These are phyloP conservation scores for Heliconius aoede DNA, from an alignment of 2,888 invertebrate genomes.

Conservation along the genomic window DNA sequence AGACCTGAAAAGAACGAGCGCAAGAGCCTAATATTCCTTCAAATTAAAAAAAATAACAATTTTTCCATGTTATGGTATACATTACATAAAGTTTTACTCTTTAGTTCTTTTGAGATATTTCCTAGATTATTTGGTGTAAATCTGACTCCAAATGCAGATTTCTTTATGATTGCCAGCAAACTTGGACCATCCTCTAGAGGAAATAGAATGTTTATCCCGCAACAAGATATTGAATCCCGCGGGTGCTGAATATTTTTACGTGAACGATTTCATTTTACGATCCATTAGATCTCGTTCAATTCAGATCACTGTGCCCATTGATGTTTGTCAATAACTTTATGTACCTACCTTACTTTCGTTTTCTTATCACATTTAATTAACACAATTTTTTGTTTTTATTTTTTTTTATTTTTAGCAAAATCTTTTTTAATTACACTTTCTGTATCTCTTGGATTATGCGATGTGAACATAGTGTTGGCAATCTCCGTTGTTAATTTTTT, in stretches of 20 bases:
- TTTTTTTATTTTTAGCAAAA: neutral
- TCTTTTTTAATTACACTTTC: no score
- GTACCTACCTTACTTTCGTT: constrained; percentile 24
- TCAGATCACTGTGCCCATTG: constrained; percentile 49
- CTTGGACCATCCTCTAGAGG: constrained; percentile 45
- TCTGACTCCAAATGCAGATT: neutral
- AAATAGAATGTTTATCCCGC: constrained; percentile 62
- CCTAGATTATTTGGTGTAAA: neutral
- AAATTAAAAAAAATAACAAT: no score
- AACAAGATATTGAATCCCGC: constrained; percentile 64
- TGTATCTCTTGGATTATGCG: no score
- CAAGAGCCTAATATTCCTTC: no score
- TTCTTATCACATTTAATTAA: constrained; percentile 9
- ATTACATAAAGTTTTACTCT: neutral
- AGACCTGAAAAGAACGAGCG: no score
- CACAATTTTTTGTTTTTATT: neutral
- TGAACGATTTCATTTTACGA: constrained; percentile 64
- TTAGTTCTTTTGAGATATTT: neutral
- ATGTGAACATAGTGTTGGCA: no score
- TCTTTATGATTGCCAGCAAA: neutral
- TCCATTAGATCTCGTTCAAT: constrained; percentile 58
- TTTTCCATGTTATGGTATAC: neutral
- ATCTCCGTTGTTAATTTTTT: no score
- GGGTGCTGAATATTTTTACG: constrained; percentile 59
- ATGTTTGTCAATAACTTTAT: constrained; percentile 37